Evolutionary conservation across 1,140 invertebrate species (phyloP), one percentile per base, ranked within the genome.

Genomic region (Drosophila ohnishii): DNA sequence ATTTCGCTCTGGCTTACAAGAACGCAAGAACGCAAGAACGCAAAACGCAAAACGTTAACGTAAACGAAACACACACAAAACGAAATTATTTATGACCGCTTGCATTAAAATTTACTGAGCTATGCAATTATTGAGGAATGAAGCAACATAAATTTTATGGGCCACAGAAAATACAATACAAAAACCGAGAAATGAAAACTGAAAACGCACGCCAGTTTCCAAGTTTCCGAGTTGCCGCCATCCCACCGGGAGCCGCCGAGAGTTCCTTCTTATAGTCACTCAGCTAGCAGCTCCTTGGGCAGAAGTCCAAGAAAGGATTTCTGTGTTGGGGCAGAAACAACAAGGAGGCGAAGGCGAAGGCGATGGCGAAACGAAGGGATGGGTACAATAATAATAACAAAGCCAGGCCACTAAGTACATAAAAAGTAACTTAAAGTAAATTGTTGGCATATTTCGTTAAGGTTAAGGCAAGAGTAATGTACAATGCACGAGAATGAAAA

Each of bases 41-140:
- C 22, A 57, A 56, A 56, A 56, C 34, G 53, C 13, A 59, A 59
- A 61, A 61, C 50, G 50, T 53, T 22, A 53, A 55, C 65, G 62
- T 53, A 66, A 65, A 69, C 65, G 55, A 80, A 81, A 60, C 47
- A 56, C 48, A 80, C 74, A 78, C 60, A 83, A 79, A 82, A 82
- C 78, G 80, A 88, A 88, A 89, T 88, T 88, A 88, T 88, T 88
- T 88, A 88, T 89, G 84, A 89, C 80, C 85, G 80, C 84, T 89
- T 88, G 85, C 84, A 88, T 88, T 88, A 88, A 88, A 88, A 89
- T 88, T 84, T 88, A 88, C 84, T 77, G 85, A 88, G 80, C 84
- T 88, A 88, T 88, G 84, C 84, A 88, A 88, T 88, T 88, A 88
- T 88, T 88, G 84, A 89, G 70, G 84, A 88, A 88, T 88, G 84